Percentiles rank a stretch among this genome's conserved stretches.
phyloP scores from a whole-genome alignment of 2,888 invertebrate genomes.

The Meiosimyza decipiens region DNA sequence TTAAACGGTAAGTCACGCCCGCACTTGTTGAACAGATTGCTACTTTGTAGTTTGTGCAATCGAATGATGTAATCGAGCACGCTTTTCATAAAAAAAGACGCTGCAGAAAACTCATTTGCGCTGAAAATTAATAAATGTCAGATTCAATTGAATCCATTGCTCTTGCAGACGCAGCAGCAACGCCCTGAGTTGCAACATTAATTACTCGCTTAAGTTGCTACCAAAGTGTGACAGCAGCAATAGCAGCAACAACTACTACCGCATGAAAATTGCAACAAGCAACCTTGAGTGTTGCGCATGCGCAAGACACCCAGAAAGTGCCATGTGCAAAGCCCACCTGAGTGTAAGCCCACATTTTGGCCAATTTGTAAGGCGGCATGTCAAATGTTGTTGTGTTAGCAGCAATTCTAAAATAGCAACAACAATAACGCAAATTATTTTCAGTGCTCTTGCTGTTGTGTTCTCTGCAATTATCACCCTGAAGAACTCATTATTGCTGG shows the following conservation, averaged over 20 bases:
- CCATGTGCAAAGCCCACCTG: conserved; percentile 4
- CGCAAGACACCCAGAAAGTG: background rate
- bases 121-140: conserved; percentile 17
- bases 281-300: conserved; percentile 26
- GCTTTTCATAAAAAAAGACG: background rate
- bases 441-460: background rate
- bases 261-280: conserved; percentile 11
- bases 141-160: conserved; percentile 16
- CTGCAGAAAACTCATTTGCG: conserved; percentile 20
- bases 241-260: conserved; percentile 14
- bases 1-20: conserved; percentile 31
- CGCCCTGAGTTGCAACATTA: conserved; percentile 24
- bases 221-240: background rate
- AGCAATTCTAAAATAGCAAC: no score
- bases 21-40: conserved; percentile 6
- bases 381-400: no score
- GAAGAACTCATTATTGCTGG: background rate
- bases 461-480: conserved; percentile 16
- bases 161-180: conserved; percentile 7
- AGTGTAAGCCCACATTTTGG: conserved; percentile 17
- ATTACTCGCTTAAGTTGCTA: conserved; percentile 32
- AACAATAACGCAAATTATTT: background rate
- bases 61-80: conserved; percentile 3
- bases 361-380: conserved; percentile 19
- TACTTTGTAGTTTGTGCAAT: background rate